Base-by-base conservation (phyloP, 2,797 vertebrate genomes). In the Mormyrus proboscirostris region DNA sequence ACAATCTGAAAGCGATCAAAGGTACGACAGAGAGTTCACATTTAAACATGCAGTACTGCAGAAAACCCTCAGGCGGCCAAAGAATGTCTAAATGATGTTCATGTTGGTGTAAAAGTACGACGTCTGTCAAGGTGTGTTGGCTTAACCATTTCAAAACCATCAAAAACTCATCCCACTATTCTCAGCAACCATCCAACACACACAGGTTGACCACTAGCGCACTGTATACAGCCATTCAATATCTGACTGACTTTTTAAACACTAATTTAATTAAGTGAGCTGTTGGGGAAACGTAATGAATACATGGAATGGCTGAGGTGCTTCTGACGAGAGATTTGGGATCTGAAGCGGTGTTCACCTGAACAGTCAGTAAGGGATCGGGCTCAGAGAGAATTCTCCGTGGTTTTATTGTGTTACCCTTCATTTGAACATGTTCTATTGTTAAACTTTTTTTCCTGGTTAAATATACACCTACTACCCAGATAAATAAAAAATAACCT, bases 1-100 rank as follows among this genome's bases (percentile, higher is more conserved):
- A 99, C 98, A 83, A 99, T 99, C 98, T 99, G 95, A 51, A 85
- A 85, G 8, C 0, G 3, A 49, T 44, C 33, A 79, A 16, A 82
- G 6, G 38, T 82, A 73, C 3, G 14, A 4, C 69, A 73, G 19
- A 73, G 29, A 73, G 65, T 33, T 73, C 14, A 73, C 69, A 33
- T 33, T 73, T 12, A 73, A 73, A 73, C 33, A 73, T 6, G 69
- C 12, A 38, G 29, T 2, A 41, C 29, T 38, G 14, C 9, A 1
- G 33, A 73, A 73, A 73, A 73, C 29, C 65, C 29, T 73, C 5
- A 16, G 33, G 29, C 69, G 33, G 65, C 14, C 65, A 16, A 73
- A 38, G 69, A 73, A 41, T 73, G 69, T 73, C 69, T 41, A 73
- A 16, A 38, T 16, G 1, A 38, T 38, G 4, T 38, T 38, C 69